phyloP scores from a whole-genome alignment of 2,888 invertebrate species.

The Bombylius major region DNA sequence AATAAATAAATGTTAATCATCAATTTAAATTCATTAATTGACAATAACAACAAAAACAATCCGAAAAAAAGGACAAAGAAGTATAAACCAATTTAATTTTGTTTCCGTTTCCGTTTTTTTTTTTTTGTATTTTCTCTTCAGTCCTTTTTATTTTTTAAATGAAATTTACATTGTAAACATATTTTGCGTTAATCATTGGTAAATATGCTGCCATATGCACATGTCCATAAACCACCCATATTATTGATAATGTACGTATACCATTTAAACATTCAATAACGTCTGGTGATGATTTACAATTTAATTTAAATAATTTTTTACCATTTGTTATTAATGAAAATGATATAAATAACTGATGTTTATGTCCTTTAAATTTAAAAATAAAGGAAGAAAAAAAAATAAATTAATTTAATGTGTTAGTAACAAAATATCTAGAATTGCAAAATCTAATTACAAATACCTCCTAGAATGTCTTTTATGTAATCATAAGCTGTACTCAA shows the following conservation, averaged over 20 bases:
- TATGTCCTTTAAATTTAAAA: constrained; percentile 6
- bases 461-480: not conserved
- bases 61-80: too few species aligned
- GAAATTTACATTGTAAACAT: not conserved
- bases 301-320: constrained; percentile 1
- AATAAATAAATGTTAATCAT: too few species aligned
- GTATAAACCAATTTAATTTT: too few species aligned
- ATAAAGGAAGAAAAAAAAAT: not conserved
- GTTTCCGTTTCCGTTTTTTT: too few species aligned
- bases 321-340: constrained; percentile 22
- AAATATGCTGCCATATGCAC: constrained; percentile 10
- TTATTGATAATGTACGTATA: constrained; percentile 33
- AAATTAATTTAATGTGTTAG: too few species aligned
- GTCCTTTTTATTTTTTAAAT: too few species aligned
- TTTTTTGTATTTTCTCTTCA: too few species aligned
- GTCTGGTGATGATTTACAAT: constrained; percentile 15
- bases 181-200: constrained; percentile 18
- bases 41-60: too few species aligned
- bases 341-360: constrained; percentile 10
- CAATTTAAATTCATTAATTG: too few species aligned
- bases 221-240: constrained; percentile 37
- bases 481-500: constrained; percentile 12
- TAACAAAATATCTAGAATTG: too few species aligned
- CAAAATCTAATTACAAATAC: not conserved
- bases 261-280: constrained; percentile 34